Percentiles rank a stretch among this genome's conserved stretches.
Conservation (phyloP, 2,113 vertebrate species). For the Illadopsis cleaveri region DNA sequence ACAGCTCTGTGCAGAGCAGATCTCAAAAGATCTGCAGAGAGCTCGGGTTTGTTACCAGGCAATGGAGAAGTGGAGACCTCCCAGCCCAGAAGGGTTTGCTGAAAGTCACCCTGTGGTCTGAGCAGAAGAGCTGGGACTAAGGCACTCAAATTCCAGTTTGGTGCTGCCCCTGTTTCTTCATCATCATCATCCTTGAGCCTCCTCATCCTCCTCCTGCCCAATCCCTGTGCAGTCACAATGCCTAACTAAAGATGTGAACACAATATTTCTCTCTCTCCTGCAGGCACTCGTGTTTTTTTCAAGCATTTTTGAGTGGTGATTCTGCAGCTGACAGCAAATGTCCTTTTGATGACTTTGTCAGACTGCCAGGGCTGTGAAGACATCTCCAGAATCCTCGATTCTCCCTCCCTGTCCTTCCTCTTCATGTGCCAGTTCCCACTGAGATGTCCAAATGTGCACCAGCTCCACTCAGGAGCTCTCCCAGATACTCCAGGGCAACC, state of each 20-base stretch:
- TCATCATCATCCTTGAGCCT: background rate
- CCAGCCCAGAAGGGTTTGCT: background rate
- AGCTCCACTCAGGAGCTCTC: background rate
- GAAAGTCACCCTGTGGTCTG: background rate
- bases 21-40: background rate
- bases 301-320: background rate
- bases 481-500: background rate
- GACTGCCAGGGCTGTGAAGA: background rate
- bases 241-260: background rate
- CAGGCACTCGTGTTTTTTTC: background rate
- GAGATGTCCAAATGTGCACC: background rate
- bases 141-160: background rate
- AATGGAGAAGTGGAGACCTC: background rate
- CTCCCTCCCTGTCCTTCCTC: background rate
- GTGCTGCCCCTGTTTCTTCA: background rate
- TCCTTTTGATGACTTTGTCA: background rate
- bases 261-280: background rate
- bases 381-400: background rate
- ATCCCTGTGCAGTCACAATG: background rate
- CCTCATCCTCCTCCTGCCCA: background rate
- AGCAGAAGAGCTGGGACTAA: background rate
- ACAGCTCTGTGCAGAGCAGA: background rate
- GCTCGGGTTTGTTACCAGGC: background rate
- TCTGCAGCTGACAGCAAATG: background rate
- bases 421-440: rapidly evolving